A percentile compares a stretch with the other conserved stretches of the same genome.
phyloP scores from a whole-genome alignment of 2,797 vertebrate genomes.

The Poecilia velifera region DNA sequence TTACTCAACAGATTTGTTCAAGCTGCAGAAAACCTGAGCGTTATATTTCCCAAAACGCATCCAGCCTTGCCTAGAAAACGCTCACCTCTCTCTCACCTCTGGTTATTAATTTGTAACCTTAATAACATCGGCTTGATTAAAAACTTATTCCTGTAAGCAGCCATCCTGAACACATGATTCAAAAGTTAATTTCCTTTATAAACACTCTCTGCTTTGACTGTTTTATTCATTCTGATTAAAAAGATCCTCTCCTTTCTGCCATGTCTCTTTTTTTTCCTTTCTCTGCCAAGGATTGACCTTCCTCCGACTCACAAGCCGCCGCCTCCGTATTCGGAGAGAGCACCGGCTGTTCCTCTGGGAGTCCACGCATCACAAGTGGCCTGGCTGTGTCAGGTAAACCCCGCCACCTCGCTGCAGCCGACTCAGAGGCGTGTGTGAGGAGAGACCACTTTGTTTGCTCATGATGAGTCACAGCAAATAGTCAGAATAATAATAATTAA shows the following conservation, averaged over 20 bases:
- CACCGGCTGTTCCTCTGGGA: conserved; percentile 74
- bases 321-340: conserved; percentile 77
- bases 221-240: conserved; percentile 17
- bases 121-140: conserved; percentile 22
- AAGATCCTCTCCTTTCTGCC: conserved; percentile 16
- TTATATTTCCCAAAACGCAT: conserved; percentile 18
- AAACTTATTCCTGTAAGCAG: conserved; percentile 6
- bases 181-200: conserved; percentile 13
- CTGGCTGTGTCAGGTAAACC: conserved; percentile 77
- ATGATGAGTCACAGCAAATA: conserved; percentile 34
- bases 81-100: background rate
- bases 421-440: conserved; percentile 20
- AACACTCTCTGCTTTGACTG: conserved; percentile 14
- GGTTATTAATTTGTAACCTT: background rate
- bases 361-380: conserved; percentile 81
- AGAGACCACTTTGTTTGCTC: conserved; percentile 15
- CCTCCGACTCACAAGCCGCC: conserved; percentile 85
- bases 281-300: conserved; percentile 81
- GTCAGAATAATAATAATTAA: background rate
- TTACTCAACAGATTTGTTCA: background rate
- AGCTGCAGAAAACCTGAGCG: conserved; percentile 1
- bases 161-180: conserved; percentile 14
- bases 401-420: conserved; percentile 11
- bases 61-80: background rate
- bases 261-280: conserved; percentile 20